phyloP scores from a whole-genome alignment of 2,888 invertebrate species.

The Helicoverpa assulta region DNA sequence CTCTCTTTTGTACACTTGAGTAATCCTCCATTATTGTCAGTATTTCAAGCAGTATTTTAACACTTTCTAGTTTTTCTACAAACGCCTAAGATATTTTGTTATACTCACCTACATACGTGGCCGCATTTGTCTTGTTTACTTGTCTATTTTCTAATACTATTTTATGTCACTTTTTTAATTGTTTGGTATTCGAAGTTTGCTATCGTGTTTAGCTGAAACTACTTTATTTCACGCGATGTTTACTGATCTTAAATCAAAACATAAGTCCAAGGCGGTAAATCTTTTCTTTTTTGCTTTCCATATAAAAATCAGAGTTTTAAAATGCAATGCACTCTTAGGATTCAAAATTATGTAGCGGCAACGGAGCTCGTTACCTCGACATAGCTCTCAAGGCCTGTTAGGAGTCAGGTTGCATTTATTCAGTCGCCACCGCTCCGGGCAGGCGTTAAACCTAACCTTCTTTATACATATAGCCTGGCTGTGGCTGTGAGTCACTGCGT shows the following conservation, averaged over 20 bases:
- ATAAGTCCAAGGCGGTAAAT: background rate
- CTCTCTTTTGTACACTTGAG: constrained; percentile 35
- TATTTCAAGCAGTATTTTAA: constrained; percentile 12
- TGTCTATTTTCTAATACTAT: background rate
- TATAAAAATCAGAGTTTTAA: background rate
- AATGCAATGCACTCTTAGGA: constrained; percentile 4
- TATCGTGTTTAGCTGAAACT: background rate
- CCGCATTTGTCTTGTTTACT: constrained; percentile 8
- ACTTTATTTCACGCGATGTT: background rate
- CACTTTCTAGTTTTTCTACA: constrained; percentile 45
- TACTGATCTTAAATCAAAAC: background rate
- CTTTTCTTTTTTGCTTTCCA: background rate
- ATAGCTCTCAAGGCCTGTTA: constrained; percentile 74
- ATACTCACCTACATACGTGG: constrained; percentile 6
- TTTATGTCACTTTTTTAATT: background rate
- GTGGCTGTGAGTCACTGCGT: constrained; percentile 67
- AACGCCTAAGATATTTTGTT: constrained; percentile 11
- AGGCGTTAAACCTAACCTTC: constrained; percentile 45
- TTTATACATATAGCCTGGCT: constrained; percentile 50
- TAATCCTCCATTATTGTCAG: constrained; percentile 30
- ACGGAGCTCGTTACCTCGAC: constrained; percentile 60
- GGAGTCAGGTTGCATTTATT: constrained; percentile 67
- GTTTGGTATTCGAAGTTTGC: background rate
- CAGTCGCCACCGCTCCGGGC: constrained; percentile 39
- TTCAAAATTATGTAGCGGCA: constrained; percentile 31